Base-by-base conservation (phyloP, 2,113 vertebrate genomes). In the Plotosus lineatus region DNA sequence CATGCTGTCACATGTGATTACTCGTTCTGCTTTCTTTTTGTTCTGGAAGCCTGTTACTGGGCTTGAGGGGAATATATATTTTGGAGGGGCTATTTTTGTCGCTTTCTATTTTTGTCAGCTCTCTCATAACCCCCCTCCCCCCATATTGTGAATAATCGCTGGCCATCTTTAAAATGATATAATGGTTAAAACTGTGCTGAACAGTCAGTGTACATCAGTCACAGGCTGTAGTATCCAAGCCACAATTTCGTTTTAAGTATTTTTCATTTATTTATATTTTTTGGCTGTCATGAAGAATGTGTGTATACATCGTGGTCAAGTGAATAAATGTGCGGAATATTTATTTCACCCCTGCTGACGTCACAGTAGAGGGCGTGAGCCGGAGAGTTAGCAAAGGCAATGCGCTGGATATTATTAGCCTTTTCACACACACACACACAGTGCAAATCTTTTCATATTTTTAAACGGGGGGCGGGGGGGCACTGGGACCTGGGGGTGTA, bases 1-100 rank as follows among this genome's bases (percentile, higher is more conserved):
- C 87, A 86, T 87, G 85, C 90, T 92, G 92, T 90, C 93, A 89
- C 85, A 88, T 85, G 80, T 88, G 88, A 92, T 92, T 92, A 92
- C 83, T 79, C 85, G 86, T 82, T 83, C 56, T 79, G 87, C 68
- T 76, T 79, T 88, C 82, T 88, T 82, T 19, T 4, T 17, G 6
- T 2, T n/a, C 6, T 26, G 82, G 61, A 60, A 82, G 82, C 36
- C 60, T 28, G 73, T 83, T 73, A 33, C 79, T 74, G 80, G 78
- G 79, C 86, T 76, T 71, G 78, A 50, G 82, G 80, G 80, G 82
- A 79, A 78, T 89, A 89, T 86, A 86, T n/a, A n/a, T n/a, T n/a
- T n/a, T n/a, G n/a, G n/a, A n/a, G n/a, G n/a, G n/a, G n/a, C n/a
- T n/a, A n/a, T 89, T 89, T 91, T 89, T 83, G 79, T 81, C 23